phyloP scores from a whole-genome alignment of 2,113 vertebrate genomes.

The Oreotrochilus melanogaster region DNA sequence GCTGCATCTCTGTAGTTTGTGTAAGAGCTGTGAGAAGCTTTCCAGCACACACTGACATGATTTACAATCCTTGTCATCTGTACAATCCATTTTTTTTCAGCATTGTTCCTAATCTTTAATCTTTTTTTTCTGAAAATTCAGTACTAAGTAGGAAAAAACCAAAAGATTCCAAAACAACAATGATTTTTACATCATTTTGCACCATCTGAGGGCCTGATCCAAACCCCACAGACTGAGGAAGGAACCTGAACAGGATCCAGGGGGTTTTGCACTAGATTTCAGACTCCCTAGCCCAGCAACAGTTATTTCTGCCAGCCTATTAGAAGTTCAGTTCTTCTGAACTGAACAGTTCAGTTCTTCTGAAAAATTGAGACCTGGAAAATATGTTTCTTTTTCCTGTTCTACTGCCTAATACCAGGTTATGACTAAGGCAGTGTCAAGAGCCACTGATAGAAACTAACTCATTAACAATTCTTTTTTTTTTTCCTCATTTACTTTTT shows the following conservation, averaged over 20 bases:
- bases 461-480: background rate
- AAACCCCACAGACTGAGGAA: background rate
- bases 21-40: slow-evolving; percentile 20
- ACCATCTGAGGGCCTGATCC: background rate
- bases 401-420: background rate
- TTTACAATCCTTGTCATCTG: slow-evolving; percentile 31
- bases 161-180: background rate
- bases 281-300: background rate
- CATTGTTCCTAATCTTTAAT: slow-evolving; percentile 41
- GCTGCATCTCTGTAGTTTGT: background rate
- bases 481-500: background rate
- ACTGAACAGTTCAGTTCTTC: background rate
- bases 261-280: background rate
- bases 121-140: background rate
- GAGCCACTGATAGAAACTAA: background rate
- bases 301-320: background rate
- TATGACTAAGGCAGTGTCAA: background rate
- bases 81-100: background rate
- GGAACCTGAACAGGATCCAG: background rate
- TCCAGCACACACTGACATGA: background rate
- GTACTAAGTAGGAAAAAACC: slow-evolving; percentile 6
- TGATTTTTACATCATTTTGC: background rate
- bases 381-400: background rate
- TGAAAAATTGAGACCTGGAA: background rate
- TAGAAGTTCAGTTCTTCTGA: background rate